Percentiles rank a stretch among this genome's conserved stretches.
phyloP scores from a whole-genome alignment of 1,140 invertebrate genomes.

The Neomicropteryx cornuta region DNA sequence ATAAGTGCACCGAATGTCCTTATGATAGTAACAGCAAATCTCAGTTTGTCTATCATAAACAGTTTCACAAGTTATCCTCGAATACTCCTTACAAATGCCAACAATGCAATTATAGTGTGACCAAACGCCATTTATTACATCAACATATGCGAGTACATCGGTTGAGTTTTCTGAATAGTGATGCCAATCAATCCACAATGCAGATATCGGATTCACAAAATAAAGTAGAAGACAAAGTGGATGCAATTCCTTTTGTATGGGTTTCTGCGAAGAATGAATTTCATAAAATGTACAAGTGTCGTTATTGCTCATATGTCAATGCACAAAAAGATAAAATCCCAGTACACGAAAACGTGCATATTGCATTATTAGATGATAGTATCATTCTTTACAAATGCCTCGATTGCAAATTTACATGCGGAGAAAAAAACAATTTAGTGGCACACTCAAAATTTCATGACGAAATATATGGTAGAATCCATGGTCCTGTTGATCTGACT shows the following conservation, averaged over 20 bases:
- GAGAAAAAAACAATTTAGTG: slow-evolving; percentile 60
- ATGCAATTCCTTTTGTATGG: slow-evolving; percentile 57
- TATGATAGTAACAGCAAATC: slow-evolving; percentile 75
- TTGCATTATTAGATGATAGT: slow-evolving; percentile 35
- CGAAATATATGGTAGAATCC: slow-evolving; percentile 55
- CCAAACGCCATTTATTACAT: slow-evolving; percentile 62
- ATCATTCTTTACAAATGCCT: slow-evolving; percentile 46
- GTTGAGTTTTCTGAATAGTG: slow-evolving; percentile 28
- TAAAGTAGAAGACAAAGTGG: slow-evolving; percentile 18
- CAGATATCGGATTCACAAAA: slow-evolving; percentile 1
- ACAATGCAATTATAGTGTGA: slow-evolving; percentile 73
- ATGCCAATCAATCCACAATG: background rate
- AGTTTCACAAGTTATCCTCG: slow-evolving; percentile 64
- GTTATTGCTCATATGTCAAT: slow-evolving; percentile 76
- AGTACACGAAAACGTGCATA: slow-evolving; percentile 81
- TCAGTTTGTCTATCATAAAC: slow-evolving; percentile 74
- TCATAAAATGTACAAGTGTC: slow-evolving; percentile 76
- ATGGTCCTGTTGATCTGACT: slow-evolving; percentile 53
- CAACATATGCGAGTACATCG: slow-evolving; percentile 71
- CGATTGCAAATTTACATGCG: slow-evolving; percentile 72
- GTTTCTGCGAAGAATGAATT: slow-evolving; percentile 59
- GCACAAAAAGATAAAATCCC: slow-evolving; percentile 64
- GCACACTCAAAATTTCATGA: slow-evolving; percentile 71
- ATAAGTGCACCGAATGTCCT: slow-evolving; percentile 62
- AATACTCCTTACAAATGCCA: slow-evolving; percentile 66